phyloP scores from a whole-genome alignment of 2,888 invertebrate species.

The Meiosimyza platycephala region DNA sequence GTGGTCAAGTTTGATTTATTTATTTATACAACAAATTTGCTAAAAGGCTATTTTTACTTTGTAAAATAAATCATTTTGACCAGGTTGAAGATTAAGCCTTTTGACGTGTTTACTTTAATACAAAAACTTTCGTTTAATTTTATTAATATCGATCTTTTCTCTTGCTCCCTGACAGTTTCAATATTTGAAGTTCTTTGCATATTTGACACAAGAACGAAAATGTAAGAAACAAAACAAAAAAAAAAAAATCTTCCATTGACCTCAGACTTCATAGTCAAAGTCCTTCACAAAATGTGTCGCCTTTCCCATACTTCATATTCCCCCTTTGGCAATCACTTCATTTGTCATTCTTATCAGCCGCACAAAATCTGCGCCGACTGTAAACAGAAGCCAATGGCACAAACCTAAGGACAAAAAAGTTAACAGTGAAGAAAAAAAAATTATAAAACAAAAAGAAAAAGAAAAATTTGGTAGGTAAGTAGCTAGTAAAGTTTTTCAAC shows the following conservation, averaged over 20 bases:
- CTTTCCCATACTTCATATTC: too few species aligned
- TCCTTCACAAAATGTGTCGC: too few species aligned
- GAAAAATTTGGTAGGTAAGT: neutral
- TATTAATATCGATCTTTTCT: too few species aligned
- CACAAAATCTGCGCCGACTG: slow-evolving; percentile 8
- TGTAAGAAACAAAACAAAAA: neutral
- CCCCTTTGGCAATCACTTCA: slow-evolving; percentile 15
- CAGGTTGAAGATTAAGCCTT: too few species aligned
- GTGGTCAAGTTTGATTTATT: too few species aligned
- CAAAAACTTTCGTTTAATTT: too few species aligned
- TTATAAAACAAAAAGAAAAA: neutral
- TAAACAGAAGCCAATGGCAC: slow-evolving; percentile 4
- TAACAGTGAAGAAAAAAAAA: neutral
- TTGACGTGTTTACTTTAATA: too few species aligned
- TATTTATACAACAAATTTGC: too few species aligned
- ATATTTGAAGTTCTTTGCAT: neutral
- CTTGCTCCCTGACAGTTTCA: too few species aligned
- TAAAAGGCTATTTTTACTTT: too few species aligned
- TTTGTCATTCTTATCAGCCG: slow-evolving; percentile 19
- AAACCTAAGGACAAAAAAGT: neutral
- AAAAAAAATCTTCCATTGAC: neutral
- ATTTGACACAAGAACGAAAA: neutral
- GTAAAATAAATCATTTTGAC: too few species aligned
- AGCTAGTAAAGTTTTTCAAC: neutral
- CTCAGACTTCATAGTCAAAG: neutral